Conservation (phyloP, 64 coral and sea anemone species). For the Montipora efflorescens region DNA sequence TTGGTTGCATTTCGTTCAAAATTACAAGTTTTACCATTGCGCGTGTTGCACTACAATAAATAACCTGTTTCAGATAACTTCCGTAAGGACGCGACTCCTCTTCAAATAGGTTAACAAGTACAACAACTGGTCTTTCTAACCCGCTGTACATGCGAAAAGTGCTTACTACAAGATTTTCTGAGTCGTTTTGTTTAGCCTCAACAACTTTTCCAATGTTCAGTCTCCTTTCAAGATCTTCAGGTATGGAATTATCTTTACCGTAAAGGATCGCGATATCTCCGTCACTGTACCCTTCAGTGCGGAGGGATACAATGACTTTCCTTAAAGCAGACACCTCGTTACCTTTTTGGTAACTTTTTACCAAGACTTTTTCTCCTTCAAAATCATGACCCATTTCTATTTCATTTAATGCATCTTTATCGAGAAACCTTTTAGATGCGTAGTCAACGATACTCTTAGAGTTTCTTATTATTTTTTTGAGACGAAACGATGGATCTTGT, state of each 20-base stretch:
- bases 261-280: conserved; percentile 24
- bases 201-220: background rate
- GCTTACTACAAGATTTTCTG: conserved; percentile 13
- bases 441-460: background rate
- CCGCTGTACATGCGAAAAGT: conserved; percentile 41
- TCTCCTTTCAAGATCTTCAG: background rate
- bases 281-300: background rate
- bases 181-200: conserved; percentile 1
- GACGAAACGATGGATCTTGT: background rate
- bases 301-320: background rate
- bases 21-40: too few species aligned
- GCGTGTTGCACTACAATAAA: too few species aligned
- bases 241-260: background rate
- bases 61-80: too few species aligned
- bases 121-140: conserved; percentile 53
- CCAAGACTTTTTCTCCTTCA: conserved; percentile 14
- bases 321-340: too few species aligned
- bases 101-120: background rate
- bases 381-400: conserved; percentile 56
- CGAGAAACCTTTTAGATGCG: background rate
- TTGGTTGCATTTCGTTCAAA: too few species aligned
- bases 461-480: conserved; percentile 46
- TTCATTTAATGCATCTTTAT: background rate
- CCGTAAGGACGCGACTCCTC: too few species aligned
- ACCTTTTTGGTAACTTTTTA: too few species aligned